Evolutionary conservation across 2,888 invertebrate genomes (phyloP).

Genomic region (Tupiocoris notatus): DNA sequence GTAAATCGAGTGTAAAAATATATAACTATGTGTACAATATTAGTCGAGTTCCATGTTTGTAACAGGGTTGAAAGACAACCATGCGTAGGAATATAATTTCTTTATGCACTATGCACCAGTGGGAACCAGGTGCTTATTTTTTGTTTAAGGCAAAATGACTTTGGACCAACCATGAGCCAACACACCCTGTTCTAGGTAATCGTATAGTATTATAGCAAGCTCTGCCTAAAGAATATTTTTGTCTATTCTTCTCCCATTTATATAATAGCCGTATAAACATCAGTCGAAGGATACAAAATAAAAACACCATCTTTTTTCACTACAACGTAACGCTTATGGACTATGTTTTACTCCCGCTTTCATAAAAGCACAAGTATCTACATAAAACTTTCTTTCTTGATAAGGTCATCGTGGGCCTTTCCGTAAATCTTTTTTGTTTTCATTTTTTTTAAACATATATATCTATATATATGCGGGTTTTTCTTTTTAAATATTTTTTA

Average conservation of each 20-base stretch:
- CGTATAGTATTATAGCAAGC: conserved; percentile 40
- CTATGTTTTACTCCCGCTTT: conserved; percentile 15
- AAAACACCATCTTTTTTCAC: conserved; percentile 20
- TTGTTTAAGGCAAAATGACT: conserved; percentile 46
- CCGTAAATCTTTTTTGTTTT: neutral
- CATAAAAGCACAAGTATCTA: neutral
- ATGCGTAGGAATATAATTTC: conserved; percentile 43
- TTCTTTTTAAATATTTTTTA: conserved; percentile 8
- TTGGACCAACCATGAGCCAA: conserved; percentile 47
- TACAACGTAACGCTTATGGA: conserved; percentile 21
- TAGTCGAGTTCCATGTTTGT: conserved; percentile 43
- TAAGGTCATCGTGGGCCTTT: neutral
- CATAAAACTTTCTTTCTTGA: neutral
- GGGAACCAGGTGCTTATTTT: conserved; percentile 16
- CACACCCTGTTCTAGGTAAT: conserved; percentile 45
- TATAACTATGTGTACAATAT: conserved; percentile 37
- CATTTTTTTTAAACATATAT: too few species aligned
- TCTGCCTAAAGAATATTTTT: conserved; percentile 36
- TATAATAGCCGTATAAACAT: conserved; percentile 28
- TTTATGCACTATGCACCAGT: conserved; percentile 34
- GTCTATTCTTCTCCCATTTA: conserved; percentile 10
- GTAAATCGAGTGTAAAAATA: conserved; percentile 27
- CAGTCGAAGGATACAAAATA: conserved; percentile 38
- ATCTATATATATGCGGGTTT: too few species aligned
- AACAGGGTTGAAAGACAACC: conserved; percentile 45